Evolutionary conservation across 2,888 invertebrate genomes (phyloP), one percentile per base, ranked within the genome.

Genomic region (Nomada hirtipes): DNA sequence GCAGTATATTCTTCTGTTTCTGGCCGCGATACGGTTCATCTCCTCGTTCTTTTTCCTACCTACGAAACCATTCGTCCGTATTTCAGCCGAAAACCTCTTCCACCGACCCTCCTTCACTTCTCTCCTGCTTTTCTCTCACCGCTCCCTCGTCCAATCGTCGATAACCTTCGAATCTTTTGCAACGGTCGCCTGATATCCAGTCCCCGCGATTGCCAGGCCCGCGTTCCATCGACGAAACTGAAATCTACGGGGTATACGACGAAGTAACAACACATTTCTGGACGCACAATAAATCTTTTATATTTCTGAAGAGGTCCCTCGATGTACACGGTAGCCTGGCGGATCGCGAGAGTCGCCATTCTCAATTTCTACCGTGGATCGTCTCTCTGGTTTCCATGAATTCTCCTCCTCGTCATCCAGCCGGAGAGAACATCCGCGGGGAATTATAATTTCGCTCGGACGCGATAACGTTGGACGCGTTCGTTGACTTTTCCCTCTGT

Each of bases 1-100:
- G 42, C 23, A 74, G 76, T 82, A 82, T 86, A 82, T 87, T 76
- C 81, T 75, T 84, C 74, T 65, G 52, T 20, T 63, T 67, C 73
- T 65, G 59, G 76, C 0, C 68, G 65, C 64, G 65, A 60, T 67
- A 23, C 29, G 53, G 69, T 55, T 71, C 50, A 50, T 52, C 60
- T 63, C 63, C 60, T 64, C 61, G 4, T 76, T 50, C 53, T 26
- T 71, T 29, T 44, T 15, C 18, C 13, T 29, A 47, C 13, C 47
- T 18, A 11, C 23, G 15, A n/a, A 10, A 47, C 13, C 59, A 74
- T 57, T 71, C 71, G 47, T 75, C 44, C 71, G 50, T 60, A 57
- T 71, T 72, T 76, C 73, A 61, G 52, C 59, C 53, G 52, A 61
- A 55, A 61, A 60, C 11, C 52, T 44, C 20, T 36, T 15, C 23